Conservation (phyloP, 2,113 vertebrate species). For the Callocephalon fimbriatum region DNA sequence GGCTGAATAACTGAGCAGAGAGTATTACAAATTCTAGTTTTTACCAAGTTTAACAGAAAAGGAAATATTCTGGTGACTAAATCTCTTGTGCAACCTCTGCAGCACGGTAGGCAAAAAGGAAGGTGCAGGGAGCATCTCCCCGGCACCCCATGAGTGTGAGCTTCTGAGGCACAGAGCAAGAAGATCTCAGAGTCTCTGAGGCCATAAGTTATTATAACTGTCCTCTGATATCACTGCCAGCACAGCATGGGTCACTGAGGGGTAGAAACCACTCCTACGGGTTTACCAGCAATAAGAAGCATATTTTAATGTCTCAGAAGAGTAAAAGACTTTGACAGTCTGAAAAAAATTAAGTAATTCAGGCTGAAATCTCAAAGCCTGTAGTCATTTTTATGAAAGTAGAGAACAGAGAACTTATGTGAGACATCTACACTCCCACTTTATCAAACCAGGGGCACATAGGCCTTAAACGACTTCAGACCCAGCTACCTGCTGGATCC, state of each 20-base stretch:
- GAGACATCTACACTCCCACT: neutral
- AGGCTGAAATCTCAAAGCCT: neutral
- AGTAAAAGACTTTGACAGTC: neutral
- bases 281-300: neutral
- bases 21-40: neutral
- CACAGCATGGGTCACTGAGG: neutral
- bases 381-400: neutral
- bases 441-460: neutral
- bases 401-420: neutral
- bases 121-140: neutral
- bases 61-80: neutral
- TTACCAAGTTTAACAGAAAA: neutral
- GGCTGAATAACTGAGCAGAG: neutral
- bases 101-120: neutral
- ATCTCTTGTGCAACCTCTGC: neutral
- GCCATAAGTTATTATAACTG: neutral
- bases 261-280: neutral
- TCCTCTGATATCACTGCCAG: neutral
- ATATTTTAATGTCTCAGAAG: neutral
- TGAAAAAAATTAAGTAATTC: neutral
- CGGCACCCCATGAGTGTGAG: rapidly evolving
- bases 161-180: neutral
- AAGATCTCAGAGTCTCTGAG: neutral
- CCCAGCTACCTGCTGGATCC: neutral
- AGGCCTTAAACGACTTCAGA: neutral